phyloP scores from a whole-genome alignment of 2,113 vertebrate genomes.

The Mustela lutreola region DNA sequence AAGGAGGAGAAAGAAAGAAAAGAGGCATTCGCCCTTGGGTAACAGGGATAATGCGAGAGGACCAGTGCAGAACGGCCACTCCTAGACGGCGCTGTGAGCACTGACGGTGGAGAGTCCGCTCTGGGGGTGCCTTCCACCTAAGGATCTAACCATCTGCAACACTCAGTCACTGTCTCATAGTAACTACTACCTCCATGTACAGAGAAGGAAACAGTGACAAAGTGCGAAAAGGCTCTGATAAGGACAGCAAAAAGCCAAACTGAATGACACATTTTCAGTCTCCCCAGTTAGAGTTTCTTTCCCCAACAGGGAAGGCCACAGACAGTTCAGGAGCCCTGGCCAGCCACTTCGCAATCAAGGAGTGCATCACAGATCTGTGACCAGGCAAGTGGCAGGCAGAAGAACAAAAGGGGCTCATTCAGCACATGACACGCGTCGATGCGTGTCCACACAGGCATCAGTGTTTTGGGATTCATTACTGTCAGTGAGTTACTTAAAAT shows the following conservation, averaged over 20 bases:
- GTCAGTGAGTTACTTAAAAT: background rate
- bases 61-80: background rate
- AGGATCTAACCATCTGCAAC: background rate
- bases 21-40: background rate
- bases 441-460: background rate
- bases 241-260: background rate
- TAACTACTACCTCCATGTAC: background rate
- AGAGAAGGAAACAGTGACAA: background rate
- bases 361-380: background rate
- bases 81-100: background rate
- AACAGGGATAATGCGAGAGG: background rate
- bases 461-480: constrained; percentile 3
- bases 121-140: background rate
- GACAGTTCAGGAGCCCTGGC: background rate
- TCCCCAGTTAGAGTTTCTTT: background rate
- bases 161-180: background rate
- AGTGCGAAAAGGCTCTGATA: background rate
- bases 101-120: background rate
- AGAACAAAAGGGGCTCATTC: background rate
- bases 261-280: background rate
- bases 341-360: background rate
- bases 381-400: background rate
- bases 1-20: background rate
- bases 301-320: background rate
- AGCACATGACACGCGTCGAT: background rate